Percentiles rank a stretch among this genome's conserved stretches.
Evolutionary conservation across 2,113 vertebrate genomes (phyloP).

Genomic region (Bungarus multicinctus): DNA sequence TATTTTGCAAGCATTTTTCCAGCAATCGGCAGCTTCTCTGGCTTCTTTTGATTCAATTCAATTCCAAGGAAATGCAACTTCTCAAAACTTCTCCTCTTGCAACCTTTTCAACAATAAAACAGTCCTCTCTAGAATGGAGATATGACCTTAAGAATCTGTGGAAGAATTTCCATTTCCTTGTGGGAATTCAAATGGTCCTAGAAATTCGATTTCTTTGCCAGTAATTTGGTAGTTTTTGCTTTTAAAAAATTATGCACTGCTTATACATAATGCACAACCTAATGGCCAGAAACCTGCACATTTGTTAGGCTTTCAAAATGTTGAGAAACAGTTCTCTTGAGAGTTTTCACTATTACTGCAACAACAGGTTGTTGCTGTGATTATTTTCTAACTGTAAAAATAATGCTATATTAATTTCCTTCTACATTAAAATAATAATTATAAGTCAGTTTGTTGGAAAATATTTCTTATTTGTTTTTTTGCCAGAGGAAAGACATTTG

Average conservation of each 20-base stretch:
- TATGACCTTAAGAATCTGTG: neutral
- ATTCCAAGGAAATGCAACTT: neutral
- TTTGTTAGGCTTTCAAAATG: neutral
- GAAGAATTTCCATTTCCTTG: neutral
- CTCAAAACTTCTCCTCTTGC: neutral
- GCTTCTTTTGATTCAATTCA: neutral
- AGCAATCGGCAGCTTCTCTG: neutral
- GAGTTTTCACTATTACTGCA: neutral
- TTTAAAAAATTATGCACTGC: neutral
- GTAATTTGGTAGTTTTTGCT: neutral
- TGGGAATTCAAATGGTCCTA: neutral
- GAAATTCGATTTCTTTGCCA: neutral
- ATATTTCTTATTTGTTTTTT: neutral
- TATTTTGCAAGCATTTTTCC: neutral
- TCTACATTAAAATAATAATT: neutral
- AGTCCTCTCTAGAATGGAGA: neutral
- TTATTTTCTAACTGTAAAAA: neutral
- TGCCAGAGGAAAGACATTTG: neutral
- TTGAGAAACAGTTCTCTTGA: neutral
- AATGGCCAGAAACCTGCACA: neutral
- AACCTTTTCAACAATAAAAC: neutral
- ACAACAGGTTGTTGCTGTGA: neutral
- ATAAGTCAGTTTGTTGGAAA: neutral
- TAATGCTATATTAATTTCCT: neutral
- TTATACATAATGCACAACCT: too few relatives aligned